Evolutionary conservation across 2,888 invertebrate genomes (phyloP).

Genomic region (Coleophora deauratella): DNA sequence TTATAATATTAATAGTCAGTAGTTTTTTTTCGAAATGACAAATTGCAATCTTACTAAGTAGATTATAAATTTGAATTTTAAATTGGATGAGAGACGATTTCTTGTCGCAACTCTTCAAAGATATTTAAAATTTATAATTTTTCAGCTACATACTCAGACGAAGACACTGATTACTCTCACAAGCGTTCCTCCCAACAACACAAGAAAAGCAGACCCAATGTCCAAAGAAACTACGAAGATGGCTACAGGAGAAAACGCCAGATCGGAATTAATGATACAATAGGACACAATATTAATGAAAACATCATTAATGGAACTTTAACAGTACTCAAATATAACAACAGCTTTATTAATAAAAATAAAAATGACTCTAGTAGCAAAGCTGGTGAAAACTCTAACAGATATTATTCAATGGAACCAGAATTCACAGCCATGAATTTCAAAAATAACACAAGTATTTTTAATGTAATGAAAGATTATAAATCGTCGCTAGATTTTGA

Average conservation of each 20-base stretch:
- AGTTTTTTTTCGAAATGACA: too few species aligned
- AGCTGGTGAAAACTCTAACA: too few species aligned
- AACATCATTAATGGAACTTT: conserved; percentile 28
- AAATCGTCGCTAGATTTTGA: conserved; percentile 1
- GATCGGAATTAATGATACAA: conserved; percentile 23
- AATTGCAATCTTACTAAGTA: too few species aligned
- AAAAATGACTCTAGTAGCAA: background rate
- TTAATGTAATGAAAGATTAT: background rate
- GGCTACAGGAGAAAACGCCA: conserved; percentile 11
- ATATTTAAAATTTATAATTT: background rate
- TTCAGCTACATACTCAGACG: conserved; percentile 29
- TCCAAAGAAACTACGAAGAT: conserved; percentile 16
- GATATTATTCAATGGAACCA: too few species aligned
- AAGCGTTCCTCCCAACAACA: background rate
- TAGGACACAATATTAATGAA: conserved; percentile 21
- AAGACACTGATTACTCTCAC: conserved; percentile 23
- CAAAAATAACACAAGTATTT: background rate
- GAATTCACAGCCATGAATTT: too few species aligned
- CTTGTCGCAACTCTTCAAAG: too few species aligned
- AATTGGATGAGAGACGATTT: too few species aligned
- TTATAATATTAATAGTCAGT: too few species aligned
- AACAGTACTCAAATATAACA: too few species aligned
- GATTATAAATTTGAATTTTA: too few species aligned
- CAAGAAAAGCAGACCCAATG: too few species aligned
- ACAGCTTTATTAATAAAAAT: conserved; percentile 13